Base-by-base conservation (phyloP, 2,888 invertebrate species). In the Griposia aprilina region DNA sequence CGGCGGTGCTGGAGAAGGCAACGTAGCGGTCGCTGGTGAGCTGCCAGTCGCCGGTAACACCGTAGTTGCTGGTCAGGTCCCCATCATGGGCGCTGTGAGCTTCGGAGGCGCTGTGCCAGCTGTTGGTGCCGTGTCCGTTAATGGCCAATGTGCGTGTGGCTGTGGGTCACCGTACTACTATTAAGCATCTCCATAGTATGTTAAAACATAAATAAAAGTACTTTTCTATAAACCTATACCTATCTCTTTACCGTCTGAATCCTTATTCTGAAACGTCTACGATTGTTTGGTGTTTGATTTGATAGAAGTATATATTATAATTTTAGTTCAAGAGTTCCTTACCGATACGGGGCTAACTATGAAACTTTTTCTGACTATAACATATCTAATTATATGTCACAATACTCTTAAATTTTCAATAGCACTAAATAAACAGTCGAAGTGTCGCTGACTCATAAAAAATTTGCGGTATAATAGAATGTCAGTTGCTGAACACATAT, bases 101-200 rank as follows among this genome's bases (percentile, higher is more conserved):
- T 92, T 90, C 74, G 76, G 78, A 11, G 92, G 92, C 6, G 26
- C 68, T 20, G 86, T 91, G 26, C 86, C 90, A 0, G 92, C 92
- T 48, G 88, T 81, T 68, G 92, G 91, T 41, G 77, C 81, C 3
- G 90, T 91, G 17, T 83, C 89, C 55, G 84, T 91, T 30, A 68
- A 84, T 23, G 91, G 89, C 1, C 70, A 76, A 36, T 90, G 90
- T 71, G 83, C 88, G 0, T 91, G 89, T 15, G 82, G 78, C 23
- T 84, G 84, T 26, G 77, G 75, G 0, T 59, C 65, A 20, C 74
- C 67, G 0, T 60, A 45, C 57, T 76, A 76, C 57, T 82, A 67
- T 41, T 77, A 77, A 45, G 15, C n/a, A 20, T 5, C 3, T n/a
- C 2, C 11, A 8, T 55, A 62, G 6, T 30, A 10, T 45, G 15